phyloP scores from a whole-genome alignment of 37 sponge, comb jelly and placozoan genomes.

The Petrosia ficiformis region DNA sequence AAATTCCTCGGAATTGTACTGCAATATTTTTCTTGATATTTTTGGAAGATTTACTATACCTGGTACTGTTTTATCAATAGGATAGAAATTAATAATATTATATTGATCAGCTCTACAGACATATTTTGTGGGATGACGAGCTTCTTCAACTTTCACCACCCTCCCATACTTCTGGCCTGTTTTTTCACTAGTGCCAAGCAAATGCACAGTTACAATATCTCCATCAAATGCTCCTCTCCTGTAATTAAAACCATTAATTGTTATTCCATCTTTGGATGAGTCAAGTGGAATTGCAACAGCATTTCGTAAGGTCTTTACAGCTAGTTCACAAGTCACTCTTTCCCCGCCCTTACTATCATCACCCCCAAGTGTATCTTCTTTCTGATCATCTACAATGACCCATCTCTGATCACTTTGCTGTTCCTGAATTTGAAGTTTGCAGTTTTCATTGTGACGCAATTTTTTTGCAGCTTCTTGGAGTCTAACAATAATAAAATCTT shows the following conservation, averaged over 20 bases:
- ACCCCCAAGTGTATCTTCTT: neutral
- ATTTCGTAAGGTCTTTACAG: neutral
- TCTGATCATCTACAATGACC: neutral
- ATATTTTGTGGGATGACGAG: conserved; percentile 12
- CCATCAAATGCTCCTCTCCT: conserved; percentile 66
- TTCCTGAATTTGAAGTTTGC: neutral
- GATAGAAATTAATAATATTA: conserved; percentile 50
- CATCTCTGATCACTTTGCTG: neutral
- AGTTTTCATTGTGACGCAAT: neutral
- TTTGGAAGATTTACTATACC: conserved; percentile 57
- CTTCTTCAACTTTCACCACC: conserved; percentile 25
- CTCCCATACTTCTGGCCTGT: conserved; percentile 21
- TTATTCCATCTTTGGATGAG: conserved; percentile 4
- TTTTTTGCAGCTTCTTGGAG: neutral
- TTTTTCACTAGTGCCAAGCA: too few species aligned
- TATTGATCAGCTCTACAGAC: conserved; percentile 39
- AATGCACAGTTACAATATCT: conserved; percentile 38
- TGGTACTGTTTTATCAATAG: conserved; percentile 50
- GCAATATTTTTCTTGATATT: conserved; percentile 15
- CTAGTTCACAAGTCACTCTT: conserved; percentile 24
- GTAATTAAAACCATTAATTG: conserved; percentile 38
- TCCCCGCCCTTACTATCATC: too few species aligned
- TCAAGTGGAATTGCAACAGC: conserved; percentile 66
- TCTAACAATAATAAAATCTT: neutral
- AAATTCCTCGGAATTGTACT: neutral